phyloP scores from a whole-genome alignment of 2,113 vertebrate species.

The Megaceryle torquata region DNA sequence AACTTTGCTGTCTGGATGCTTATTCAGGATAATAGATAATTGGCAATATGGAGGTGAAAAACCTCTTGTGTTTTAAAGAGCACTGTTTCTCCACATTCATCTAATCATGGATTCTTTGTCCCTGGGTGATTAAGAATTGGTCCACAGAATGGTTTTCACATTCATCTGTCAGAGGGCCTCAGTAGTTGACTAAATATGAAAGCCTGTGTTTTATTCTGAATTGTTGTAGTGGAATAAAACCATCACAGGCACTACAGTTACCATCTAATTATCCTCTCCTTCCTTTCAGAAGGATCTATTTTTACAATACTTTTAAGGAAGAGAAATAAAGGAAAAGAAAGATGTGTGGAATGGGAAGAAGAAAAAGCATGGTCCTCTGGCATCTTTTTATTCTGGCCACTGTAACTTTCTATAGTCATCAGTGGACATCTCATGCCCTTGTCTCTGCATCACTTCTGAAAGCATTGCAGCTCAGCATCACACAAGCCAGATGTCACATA shows the following conservation, averaged over 20 bases:
- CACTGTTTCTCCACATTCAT: background rate
- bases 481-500: too few species aligned
- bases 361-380: rapidly evolving
- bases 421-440: rapidly evolving
- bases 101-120: background rate
- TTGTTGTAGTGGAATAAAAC: background rate
- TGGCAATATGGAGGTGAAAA: background rate
- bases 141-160: background rate
- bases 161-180: background rate
- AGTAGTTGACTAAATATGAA: background rate
- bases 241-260: background rate
- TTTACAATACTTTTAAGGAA: background rate
- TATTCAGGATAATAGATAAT: background rate
- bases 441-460: background rate
- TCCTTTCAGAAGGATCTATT: background rate
- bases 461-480: background rate
- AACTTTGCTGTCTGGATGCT: background rate
- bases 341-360: too few species aligned
- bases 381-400: background rate
- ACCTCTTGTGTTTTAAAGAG: background rate
- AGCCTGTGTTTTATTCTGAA: slow-evolving; percentile 6
- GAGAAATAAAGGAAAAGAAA: too few species aligned
- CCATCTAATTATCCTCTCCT: background rate
- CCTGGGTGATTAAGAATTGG: slow-evolving; percentile 4
- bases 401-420: background rate